A percentile compares a stretch with the other conserved stretches of the same genome.
These are phyloP conservation scores for Hydraecia micacea DNA, from an alignment of 2,888 invertebrate species.

Conservation along the genomic window DNA sequence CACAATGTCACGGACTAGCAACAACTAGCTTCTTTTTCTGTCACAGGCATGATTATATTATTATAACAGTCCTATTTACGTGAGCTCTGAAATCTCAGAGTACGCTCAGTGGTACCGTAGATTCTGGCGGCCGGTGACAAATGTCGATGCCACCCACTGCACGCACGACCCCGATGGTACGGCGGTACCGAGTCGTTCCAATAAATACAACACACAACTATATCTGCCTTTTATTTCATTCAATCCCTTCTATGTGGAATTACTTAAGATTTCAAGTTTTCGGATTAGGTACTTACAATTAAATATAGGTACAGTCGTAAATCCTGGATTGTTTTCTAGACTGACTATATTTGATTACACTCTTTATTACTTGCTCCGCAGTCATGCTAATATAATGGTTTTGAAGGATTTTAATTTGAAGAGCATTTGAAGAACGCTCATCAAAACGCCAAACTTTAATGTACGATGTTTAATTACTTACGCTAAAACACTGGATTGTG, in stretches of 20 bases:
- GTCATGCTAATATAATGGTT: neutral
- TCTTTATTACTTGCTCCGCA: conserved; percentile 16
- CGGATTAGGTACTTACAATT: neutral
- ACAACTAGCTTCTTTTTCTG: neutral
- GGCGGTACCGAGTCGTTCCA: conserved; percentile 74
- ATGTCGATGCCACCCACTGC: conserved; percentile 88
- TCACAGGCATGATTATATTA: neutral
- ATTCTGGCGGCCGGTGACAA: conserved; percentile 81
- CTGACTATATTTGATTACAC: neutral
- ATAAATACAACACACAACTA: conserved; percentile 82
- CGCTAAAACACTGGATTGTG: conserved; percentile 16
- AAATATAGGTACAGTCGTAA: conserved; percentile 4
- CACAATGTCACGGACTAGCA: neutral
- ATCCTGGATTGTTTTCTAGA: conserved; percentile 14
- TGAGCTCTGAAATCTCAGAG: conserved; percentile 20
- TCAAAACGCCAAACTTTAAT: conserved; percentile 6
- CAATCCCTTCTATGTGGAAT: conserved; percentile 60
- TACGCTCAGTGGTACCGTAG: conserved; percentile 53
- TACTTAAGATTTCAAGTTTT: conserved; percentile 52
- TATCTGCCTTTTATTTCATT: conserved; percentile 77
- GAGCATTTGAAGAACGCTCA: conserved; percentile 24
- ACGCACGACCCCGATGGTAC: conserved; percentile 78
- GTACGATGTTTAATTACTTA: conserved; percentile 61
- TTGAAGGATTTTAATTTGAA: conserved; percentile 25
- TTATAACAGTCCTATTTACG: neutral